Evolutionary conservation across 2,113 vertebrate genomes (phyloP).

Genomic region (Dasypus novemcinctus): DNA sequence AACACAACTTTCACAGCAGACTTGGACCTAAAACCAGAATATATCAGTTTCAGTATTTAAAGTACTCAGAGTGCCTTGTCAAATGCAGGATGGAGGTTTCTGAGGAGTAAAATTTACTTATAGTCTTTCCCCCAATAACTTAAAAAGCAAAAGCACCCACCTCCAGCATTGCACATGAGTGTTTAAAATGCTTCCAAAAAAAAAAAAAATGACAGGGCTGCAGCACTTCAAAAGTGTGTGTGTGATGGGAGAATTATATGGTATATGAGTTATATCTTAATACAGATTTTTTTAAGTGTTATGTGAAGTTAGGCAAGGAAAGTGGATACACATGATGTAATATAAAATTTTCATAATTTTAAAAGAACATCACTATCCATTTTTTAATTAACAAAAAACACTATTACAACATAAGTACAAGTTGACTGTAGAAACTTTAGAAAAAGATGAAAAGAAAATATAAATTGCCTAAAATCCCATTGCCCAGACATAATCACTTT

Average conservation of each 20-base stretch:
- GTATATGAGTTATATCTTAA: neutral
- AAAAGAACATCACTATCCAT: neutral
- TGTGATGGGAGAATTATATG: neutral
- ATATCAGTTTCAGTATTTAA: neutral
- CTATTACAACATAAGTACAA: too few relatives aligned
- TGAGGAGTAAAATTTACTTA: neutral
- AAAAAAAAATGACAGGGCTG: neutral
- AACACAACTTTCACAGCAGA: neutral
- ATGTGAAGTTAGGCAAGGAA: neutral
- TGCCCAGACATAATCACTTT: too few relatives aligned
- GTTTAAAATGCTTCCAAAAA: neutral
- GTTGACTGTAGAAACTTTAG: too few relatives aligned
- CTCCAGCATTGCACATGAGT: neutral
- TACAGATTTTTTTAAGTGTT: neutral
- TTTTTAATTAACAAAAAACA: constrained; percentile 22
- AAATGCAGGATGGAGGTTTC: neutral
- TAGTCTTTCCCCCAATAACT: neutral
- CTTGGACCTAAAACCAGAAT: neutral
- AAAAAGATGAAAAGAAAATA: too few relatives aligned
- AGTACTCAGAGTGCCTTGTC: neutral
- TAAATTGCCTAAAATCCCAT: too few relatives aligned
- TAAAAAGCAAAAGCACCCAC: neutral
- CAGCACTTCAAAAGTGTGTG: neutral
- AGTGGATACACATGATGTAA: neutral
- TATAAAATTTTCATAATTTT: neutral